A percentile compares a stretch with the other conserved stretches of the same genome.
These are phyloP conservation scores for Enoplosus armatus DNA, from an alignment of 2,797 vertebrate species.

Conservation along the genomic window DNA sequence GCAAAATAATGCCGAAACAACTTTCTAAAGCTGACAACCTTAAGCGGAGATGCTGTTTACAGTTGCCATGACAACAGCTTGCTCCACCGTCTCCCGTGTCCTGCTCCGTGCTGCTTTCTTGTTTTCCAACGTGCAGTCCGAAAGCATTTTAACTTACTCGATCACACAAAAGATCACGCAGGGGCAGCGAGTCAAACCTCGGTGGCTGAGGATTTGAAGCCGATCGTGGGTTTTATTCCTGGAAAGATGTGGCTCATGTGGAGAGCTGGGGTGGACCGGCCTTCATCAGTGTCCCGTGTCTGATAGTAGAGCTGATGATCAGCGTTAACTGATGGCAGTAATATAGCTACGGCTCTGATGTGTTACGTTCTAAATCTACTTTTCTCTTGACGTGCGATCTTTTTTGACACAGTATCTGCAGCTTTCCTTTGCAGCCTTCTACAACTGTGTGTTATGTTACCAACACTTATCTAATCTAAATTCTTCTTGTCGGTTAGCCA, in stretches of 20 bases:
- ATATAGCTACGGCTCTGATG: background rate
- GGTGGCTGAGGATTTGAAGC: background rate
- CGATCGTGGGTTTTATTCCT: background rate
- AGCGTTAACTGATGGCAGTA: background rate
- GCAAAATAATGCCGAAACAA: background rate
- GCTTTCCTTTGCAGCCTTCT: background rate
- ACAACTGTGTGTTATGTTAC: background rate
- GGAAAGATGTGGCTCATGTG: background rate
- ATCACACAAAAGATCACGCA: background rate
- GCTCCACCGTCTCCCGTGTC: background rate
- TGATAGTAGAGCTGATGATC: background rate
- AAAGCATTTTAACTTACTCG: background rate
- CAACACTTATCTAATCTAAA: background rate
- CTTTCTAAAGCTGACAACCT: background rate
- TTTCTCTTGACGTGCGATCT: background rate
- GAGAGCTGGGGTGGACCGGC: background rate
- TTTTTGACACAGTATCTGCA: background rate
- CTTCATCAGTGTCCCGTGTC: background rate
- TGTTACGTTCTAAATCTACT: background rate
- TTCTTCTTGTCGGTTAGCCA: rapidly evolving
- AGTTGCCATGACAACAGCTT: conserved; percentile 7
- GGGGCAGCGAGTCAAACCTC: background rate
- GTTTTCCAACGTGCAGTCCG: background rate
- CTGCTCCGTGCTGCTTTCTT: background rate
- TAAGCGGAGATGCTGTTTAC: background rate